A percentile compares a stretch with the other conserved stretches of the same genome.
Evolutionary conservation across 2,888 invertebrate genomes (phyloP).

Genomic region (Limenitis camilla): DNA sequence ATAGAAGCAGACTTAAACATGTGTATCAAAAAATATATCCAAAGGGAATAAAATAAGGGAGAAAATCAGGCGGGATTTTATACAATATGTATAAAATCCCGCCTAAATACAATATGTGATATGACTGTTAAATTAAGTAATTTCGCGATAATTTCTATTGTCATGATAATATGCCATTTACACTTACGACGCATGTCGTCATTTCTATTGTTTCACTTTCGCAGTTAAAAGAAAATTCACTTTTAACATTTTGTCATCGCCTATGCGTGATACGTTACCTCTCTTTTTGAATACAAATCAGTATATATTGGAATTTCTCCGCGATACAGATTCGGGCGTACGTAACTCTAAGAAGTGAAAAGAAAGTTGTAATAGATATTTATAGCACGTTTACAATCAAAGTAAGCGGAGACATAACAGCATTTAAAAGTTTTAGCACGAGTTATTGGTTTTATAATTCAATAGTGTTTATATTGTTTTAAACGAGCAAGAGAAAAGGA

Average conservation of each 20-base stretch:
- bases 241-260: constrained; percentile 43
- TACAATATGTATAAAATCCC: too few relatives aligned
- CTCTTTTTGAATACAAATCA: constrained; percentile 59
- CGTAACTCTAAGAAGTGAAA: constrained; percentile 45
- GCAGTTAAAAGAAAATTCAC: constrained; percentile 37
- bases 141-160: neutral
- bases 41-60: too few relatives aligned
- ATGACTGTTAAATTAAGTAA: neutral
- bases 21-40: too few relatives aligned
- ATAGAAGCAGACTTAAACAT: too few relatives aligned
- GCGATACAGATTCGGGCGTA: constrained; percentile 52
- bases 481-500: neutral
- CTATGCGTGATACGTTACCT: constrained; percentile 47
- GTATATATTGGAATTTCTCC: constrained; percentile 54
- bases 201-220: constrained; percentile 42
- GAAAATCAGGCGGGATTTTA: too few relatives aligned
- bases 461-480: neutral
- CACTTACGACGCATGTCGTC: constrained; percentile 18
- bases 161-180: constrained; percentile 8
- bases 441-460: neutral
- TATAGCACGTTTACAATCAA: constrained; percentile 24
- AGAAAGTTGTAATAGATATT: constrained; percentile 48
- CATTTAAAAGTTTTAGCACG: constrained; percentile 13
- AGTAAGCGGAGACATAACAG: constrained; percentile 18
- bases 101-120: too few relatives aligned